These are phyloP conservation scores for Clistopyga incitator DNA, from an alignment of 2,888 invertebrate species.

Conservation along the genomic window DNA sequence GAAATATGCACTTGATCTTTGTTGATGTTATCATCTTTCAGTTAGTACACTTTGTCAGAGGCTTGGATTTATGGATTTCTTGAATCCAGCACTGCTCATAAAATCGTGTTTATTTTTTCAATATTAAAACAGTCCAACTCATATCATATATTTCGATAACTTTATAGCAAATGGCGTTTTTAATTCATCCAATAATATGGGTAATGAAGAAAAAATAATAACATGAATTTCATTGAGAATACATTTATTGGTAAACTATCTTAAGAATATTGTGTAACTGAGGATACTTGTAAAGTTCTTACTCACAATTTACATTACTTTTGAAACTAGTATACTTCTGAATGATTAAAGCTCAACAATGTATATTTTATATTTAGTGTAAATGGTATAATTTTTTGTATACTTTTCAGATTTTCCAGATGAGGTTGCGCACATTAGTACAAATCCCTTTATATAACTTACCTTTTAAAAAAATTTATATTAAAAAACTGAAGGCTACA, in stretches of 20 bases:
- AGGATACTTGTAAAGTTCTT: neutral
- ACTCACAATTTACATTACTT: neutral
- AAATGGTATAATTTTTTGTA: neutral
- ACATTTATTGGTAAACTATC: neutral
- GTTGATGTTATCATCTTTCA: too few species aligned
- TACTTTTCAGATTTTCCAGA: neutral
- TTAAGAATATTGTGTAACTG: neutral
- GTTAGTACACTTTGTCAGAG: too few species aligned
- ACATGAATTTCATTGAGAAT: too few species aligned
- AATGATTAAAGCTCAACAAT: neutral
- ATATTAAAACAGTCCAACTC: too few species aligned
- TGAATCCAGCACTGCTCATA: too few species aligned
- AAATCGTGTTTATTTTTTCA: too few species aligned
- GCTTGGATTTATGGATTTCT: too few species aligned
- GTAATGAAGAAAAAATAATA: too few species aligned
- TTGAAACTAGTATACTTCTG: neutral
- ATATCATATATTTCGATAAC: too few species aligned
- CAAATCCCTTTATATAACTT: slow-evolving; percentile 47
- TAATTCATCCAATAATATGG: too few species aligned
- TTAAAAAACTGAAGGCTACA: neutral
- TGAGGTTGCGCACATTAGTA: neutral
- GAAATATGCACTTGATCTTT: too few species aligned
- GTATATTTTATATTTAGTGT: neutral
- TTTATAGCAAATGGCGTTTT: too few species aligned
- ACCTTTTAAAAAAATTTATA: slow-evolving; percentile 52